Base-by-base conservation (phyloP, 2,888 invertebrate genomes). In the Eristalis arbustorum region DNA sequence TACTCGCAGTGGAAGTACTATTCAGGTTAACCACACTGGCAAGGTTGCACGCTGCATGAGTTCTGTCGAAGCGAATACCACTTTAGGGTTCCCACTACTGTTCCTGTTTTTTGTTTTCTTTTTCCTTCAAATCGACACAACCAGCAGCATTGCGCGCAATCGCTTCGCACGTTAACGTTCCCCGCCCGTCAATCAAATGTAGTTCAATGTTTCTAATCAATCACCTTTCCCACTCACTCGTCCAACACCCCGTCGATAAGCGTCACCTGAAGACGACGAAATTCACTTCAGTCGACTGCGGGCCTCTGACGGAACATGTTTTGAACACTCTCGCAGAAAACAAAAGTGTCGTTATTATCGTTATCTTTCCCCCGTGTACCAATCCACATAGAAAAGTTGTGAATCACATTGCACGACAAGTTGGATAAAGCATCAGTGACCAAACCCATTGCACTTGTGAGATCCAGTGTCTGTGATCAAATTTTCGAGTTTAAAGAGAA, bases 261-360 rank as follows among this genome's bases (percentile, higher is more conserved):
- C 42, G 77, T 85, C 74, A 85, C 64, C 64, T 68, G n/a, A 64
- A 77, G 34, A 22, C 64, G 18, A 64, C 40, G 49, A 61, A 63
- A 62, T 76, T 68, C 18, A 72, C 34, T 67, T 71, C 67, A 87
- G 87, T 87, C 74, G 62, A 42, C 63, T 75, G 22, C 75, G 87
- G 66, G 28, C 64, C 79, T 42, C 34, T 42, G 63, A 68, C 72
- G 71, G 59, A 68, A 63, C 56, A 59, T 57, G 83, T 75, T 75
- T 28, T 49, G 49, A 40, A 23, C 18, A 64, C 42, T 59, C 40
- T 11, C 25, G 37, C 42, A 3, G 2, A 49, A 63, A n/a, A n/a
- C n/a, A n/a, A n/a, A 42, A 73, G 31, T 31, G 25, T 69, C 22
- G 56, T 72, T 42, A 18, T 49, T 59, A 80, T 73, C 73, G 82